Conservation (phyloP, 2,113 vertebrate genomes). For the Psettodes erumei region DNA sequence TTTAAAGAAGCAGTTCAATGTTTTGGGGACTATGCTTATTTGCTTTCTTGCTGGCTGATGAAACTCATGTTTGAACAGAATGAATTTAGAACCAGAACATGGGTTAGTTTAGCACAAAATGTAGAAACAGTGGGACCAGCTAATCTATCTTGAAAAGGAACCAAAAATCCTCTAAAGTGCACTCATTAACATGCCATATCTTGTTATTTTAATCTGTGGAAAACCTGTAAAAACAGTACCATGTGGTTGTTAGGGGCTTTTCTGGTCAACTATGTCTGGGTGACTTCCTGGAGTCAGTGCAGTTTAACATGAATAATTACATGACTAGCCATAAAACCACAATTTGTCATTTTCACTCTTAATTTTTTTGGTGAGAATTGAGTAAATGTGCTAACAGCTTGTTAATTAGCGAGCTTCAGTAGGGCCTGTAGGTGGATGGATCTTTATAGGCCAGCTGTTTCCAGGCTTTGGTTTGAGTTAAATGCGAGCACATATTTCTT, state of each 20-base stretch:
- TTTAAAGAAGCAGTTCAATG: conserved; percentile 5
- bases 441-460: not conserved
- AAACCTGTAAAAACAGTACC: not conserved
- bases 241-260: not conserved
- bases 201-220: not conserved
- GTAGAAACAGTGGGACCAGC: not conserved
- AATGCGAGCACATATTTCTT: not conserved
- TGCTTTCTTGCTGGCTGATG: not conserved
- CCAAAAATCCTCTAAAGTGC: not conserved
- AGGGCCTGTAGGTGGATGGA: not conserved
- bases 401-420: not conserved
- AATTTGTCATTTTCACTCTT: no score
- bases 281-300: not conserved
- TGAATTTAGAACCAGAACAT: not conserved
- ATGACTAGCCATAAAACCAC: no score
- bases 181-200: not conserved
- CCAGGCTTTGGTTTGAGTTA: not conserved
- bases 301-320: no score
- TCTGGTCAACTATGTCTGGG: not conserved
- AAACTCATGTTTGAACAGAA: not conserved
- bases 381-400: not conserved
- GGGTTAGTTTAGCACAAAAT: not conserved
- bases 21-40: not conserved
- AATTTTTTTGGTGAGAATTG: not conserved
- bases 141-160: not conserved